Evolutionary conservation across 2,888 invertebrate species (phyloP).

Genomic region (Polydrusus tereticollis): DNA sequence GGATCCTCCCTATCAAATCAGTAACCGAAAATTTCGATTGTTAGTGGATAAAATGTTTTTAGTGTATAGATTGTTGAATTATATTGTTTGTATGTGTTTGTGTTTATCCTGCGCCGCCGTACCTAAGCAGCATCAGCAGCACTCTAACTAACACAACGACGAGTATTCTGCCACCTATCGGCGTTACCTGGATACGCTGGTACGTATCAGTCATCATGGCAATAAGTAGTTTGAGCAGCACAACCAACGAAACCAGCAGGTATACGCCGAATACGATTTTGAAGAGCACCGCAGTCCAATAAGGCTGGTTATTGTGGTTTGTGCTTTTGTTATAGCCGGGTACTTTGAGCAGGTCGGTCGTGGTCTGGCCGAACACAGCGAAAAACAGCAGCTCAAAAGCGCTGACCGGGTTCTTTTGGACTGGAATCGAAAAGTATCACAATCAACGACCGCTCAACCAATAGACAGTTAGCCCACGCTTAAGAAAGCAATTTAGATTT

Average conservation of each 20-base stretch:
- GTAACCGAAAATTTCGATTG: no score
- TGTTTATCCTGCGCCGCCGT: conserved; percentile 15
- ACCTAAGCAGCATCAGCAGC: conserved; percentile 36
- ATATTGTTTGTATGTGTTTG: neutral
- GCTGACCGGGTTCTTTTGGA: conserved; percentile 90
- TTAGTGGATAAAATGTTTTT: no score
- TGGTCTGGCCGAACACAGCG: conserved; percentile 96
- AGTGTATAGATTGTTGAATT: neutral
- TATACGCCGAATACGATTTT: conserved; percentile 93
- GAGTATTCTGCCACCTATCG: conserved; percentile 30
- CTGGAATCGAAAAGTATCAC: conserved; percentile 76
- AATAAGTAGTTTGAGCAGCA: conserved; percentile 98
- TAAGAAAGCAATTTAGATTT: no score
- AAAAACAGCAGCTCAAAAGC: conserved; percentile 99
- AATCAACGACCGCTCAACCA: conserved; percentile 35
- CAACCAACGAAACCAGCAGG: conserved; percentile 99
- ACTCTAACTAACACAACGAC: conserved; percentile 32
- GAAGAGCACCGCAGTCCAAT: conserved; percentile 89
- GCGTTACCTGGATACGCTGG: conserved; percentile 94
- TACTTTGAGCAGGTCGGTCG: conserved; percentile 83
- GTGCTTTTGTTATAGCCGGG: conserved; percentile 70
- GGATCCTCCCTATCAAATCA: no score
- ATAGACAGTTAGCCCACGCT: conserved; percentile 27
- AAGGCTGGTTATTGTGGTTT: conserved; percentile 74
- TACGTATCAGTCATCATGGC: conserved; percentile 99